Evolutionary conservation across 35 echinoderm and acorn worm genomes (phyloP), one percentile per base, ranked within the genome.

Genomic region (Apostichopus parvimensis): DNA sequence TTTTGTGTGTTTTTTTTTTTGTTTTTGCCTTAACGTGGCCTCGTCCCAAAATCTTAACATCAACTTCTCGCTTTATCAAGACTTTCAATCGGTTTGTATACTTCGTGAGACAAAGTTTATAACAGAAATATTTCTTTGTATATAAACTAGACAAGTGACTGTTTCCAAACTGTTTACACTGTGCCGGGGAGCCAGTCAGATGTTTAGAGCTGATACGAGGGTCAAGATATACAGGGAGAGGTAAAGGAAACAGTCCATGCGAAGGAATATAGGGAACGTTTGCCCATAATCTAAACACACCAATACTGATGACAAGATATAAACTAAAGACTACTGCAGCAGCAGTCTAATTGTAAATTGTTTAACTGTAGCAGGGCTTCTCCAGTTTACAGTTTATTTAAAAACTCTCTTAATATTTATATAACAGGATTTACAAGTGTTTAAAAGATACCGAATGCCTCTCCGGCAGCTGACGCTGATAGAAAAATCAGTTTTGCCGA

Each of bases 111-210:
- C 61, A 26, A 88, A 88, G 86, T 88, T 88, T 88, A 88, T 88
- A 88, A 88, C 86, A 73, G 86, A 88, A 88, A 88, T 88, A 88
- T 88, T 88, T 88, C 86, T 73, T 73, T 72, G 86, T 88, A 73
- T 45, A 45, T 88, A 88, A 88, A 88, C 86, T 71, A 73, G 57
- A 88, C 86, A 88, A 88, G 86, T 72, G 86, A 88, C 86, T 88
- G 86, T 88, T 88, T 88, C 86, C 60, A 88, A 88, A 72, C 86
- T 88, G 86, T 88, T 88, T 88, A 88, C 68, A 88, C 86, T 88
- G 61, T 12, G 26, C 86, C 86, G 86, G 64, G 86, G 86, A 65
- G 86, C 86, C 68, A 20, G 61, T 68, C 53, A 18, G 86, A 88
- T 88, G 86, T 88, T 88, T 88, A 23, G 62, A 72, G 86, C 86